These are phyloP conservation scores for Orthonyx spaldingii DNA, from an alignment of 2,113 vertebrate genomes.

Conservation along the genomic window DNA sequence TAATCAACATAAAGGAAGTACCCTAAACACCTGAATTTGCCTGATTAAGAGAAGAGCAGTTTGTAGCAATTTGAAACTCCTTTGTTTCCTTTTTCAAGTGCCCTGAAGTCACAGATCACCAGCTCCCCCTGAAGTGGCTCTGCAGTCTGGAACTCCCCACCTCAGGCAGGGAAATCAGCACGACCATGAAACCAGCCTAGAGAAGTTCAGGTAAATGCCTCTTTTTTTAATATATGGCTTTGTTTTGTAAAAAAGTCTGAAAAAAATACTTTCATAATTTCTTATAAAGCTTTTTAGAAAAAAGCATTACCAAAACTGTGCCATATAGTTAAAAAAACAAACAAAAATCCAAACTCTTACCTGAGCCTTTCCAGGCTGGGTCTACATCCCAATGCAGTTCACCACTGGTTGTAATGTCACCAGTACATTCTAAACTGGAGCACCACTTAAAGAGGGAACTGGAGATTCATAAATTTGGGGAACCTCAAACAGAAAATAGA, in stretches of 20 bases:
- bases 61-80: neutral
- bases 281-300: slow-evolving; percentile 42
- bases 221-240: slow-evolving; percentile 78
- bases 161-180: neutral
- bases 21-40: neutral
- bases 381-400: slow-evolving; percentile 67
- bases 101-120: neutral
- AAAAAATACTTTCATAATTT: neutral
- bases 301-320: slow-evolving; percentile 66
- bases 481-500: slow-evolving; percentile 72
- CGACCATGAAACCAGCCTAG: neutral
- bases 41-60: neutral
- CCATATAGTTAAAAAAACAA: slow-evolving; percentile 75
- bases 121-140: slow-evolving; percentile 13
- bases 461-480: slow-evolving; percentile 66
- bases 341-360: slow-evolving; percentile 72
- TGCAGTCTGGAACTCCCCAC: neutral
- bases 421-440: slow-evolving; percentile 68
- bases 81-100: neutral
- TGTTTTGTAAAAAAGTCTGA: slow-evolving; percentile 66
- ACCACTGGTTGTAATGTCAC: slow-evolving; percentile 62
- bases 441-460: slow-evolving; percentile 71
- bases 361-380: slow-evolving; percentile 68
- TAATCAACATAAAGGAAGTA: neutral
- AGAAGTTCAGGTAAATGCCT: slow-evolving; percentile 60